phyloP scores from a whole-genome alignment of 1,140 invertebrate species.

The Chelonus insularis region DNA sequence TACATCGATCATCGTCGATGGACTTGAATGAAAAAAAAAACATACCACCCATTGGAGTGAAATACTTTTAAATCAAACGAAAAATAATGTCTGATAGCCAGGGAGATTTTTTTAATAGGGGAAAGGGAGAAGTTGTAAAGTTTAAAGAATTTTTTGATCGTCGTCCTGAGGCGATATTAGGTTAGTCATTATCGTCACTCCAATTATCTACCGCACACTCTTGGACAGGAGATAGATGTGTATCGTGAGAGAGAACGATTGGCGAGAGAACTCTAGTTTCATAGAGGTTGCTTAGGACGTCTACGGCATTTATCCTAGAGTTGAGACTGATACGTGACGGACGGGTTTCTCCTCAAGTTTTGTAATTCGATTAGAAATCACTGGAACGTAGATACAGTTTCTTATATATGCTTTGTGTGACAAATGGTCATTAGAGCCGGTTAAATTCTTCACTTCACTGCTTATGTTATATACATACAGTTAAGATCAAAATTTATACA shows the following conservation, averaged over 20 bases:
- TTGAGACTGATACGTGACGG: slow-evolving; percentile 14
- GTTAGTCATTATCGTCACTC: slow-evolving; percentile 31
- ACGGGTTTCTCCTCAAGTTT: slow-evolving; percentile 18
- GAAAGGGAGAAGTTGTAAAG: neutral
- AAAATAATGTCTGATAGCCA: neutral
- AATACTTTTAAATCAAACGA: no score
- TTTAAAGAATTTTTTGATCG: slow-evolving; percentile 28
- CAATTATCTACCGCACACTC: slow-evolving; percentile 31
- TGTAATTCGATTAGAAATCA: slow-evolving; percentile 30
- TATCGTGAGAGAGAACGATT: slow-evolving; percentile 12
- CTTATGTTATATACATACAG: neutral
- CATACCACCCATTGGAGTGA: no score
- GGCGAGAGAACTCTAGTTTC: neutral
- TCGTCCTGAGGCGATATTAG: slow-evolving; percentile 29
- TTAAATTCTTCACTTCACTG: neutral
- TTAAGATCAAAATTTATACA: no score
- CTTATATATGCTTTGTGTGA: slow-evolving; percentile 13
- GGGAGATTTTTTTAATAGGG: neutral
- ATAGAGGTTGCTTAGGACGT: neutral
- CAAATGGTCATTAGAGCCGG: slow-evolving; percentile 25
- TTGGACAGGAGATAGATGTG: slow-evolving; percentile 8
- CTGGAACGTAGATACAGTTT: slow-evolving; percentile 1
- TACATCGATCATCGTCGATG: no score
- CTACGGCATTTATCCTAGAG: neutral
- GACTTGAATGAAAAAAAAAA: no score